A percentile compares a stretch with the other conserved stretches of the same genome.
Evolutionary conservation across 2,797 vertebrate genomes (phyloP).

Genomic region (Gallinago nigripennis): DNA sequence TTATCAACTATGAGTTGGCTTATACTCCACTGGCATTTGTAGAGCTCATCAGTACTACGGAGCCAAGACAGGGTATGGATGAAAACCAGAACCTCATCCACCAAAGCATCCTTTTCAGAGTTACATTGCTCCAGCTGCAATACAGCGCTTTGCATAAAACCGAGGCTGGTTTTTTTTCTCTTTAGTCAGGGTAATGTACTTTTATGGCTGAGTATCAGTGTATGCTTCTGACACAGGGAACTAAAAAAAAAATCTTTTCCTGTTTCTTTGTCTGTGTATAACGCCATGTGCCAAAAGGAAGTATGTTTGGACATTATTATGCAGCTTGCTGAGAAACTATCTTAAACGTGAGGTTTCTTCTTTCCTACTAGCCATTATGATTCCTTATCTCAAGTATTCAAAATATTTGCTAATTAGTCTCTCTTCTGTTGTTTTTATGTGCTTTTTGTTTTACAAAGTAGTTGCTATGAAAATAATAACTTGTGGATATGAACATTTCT

Average conservation of each 20-base stretch:
- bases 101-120: background rate
- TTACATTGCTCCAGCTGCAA: background rate
- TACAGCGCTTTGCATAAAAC: background rate
- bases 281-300: conserved; percentile 50
- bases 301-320: conserved; percentile 39
- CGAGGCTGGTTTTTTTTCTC: background rate
- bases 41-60: background rate
- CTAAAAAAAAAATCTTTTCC: conserved; percentile 29
- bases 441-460: background rate
- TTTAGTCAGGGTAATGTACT: background rate
- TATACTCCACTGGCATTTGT: background rate
- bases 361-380: conserved; percentile 49
- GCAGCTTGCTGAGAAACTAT: conserved; percentile 34
- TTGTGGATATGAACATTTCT: background rate
- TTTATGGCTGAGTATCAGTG: background rate
- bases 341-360: conserved; percentile 55
- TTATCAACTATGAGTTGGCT: background rate
- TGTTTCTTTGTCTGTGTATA: conserved; percentile 56
- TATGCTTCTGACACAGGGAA: conserved; percentile 2
- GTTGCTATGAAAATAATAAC: background rate
- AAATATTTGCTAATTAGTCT: conserved; percentile 62
- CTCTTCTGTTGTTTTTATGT: conserved; percentile 13
- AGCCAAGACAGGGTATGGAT: background rate
- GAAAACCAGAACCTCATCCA: conserved; percentile 11
- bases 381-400: conserved; percentile 64